Conservation (phyloP, 2,113 vertebrate genomes). For the Sprattus sprattus region DNA sequence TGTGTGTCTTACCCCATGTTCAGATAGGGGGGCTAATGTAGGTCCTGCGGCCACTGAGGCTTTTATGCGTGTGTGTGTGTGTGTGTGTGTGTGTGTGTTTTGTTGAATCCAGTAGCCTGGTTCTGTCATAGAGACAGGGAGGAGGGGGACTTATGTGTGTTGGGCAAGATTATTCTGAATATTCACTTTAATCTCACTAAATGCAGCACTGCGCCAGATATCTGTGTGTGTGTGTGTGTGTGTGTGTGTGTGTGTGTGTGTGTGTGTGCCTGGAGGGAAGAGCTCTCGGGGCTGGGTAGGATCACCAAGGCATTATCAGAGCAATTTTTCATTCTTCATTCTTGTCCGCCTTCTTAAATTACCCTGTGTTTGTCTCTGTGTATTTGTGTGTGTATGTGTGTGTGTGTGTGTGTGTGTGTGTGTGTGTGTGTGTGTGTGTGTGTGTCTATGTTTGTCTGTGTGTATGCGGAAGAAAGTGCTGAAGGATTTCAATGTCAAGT, state of each 20-base stretch:
- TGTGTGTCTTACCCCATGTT: too few species aligned
- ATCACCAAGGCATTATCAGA: neutral
- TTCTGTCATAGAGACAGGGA: too few species aligned
- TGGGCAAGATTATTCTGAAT: too few species aligned
- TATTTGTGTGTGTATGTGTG: neutral
- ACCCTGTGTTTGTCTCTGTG: neutral
- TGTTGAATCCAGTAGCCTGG: too few species aligned
- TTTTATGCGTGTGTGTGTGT: too few species aligned
- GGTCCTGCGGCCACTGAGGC: too few species aligned
- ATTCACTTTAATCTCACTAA: too few species aligned
- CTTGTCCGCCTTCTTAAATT: slow-evolving; percentile 7
- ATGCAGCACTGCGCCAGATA: too few species aligned
- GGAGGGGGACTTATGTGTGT: too few species aligned
- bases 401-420: slow-evolving; percentile 10
- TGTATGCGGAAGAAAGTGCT: neutral
- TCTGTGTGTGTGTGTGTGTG: neutral
- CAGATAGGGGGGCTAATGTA: too few species aligned
- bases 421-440: neutral
- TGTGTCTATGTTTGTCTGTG: neutral
- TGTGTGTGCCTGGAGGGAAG: neutral
- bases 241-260: slow-evolving; percentile 10
- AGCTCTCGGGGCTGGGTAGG: neutral
- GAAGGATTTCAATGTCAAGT: slow-evolving; percentile 15
- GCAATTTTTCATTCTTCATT: neutral
- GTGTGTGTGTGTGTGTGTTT: too few species aligned